Evolutionary conservation across 2,888 invertebrate genomes (phyloP).

Genomic region (Bhutanitis thaidina): DNA sequence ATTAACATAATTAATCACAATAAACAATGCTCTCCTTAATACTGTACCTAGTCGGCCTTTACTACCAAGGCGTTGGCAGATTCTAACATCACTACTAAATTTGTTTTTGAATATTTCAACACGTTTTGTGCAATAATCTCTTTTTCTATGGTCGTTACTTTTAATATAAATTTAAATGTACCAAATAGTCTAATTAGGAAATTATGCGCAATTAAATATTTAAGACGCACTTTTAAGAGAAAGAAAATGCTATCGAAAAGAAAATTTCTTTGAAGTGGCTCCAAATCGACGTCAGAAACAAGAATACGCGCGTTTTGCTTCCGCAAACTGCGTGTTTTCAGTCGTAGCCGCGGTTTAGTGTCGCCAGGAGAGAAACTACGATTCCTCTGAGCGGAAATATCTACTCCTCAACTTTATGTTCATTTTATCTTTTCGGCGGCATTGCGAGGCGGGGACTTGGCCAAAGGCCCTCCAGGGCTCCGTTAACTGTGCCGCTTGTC

Average conservation of each 20-base stretch:
- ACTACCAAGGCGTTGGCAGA: too few relatives aligned
- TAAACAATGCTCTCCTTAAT: too few relatives aligned
- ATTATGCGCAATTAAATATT: too few relatives aligned
- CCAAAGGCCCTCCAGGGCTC: conserved; percentile 73
- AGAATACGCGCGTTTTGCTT: conserved; percentile 32
- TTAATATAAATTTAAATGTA: too few relatives aligned
- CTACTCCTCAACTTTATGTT: conserved; percentile 77
- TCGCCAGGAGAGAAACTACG: conserved; percentile 72
- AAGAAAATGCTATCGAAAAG: conserved; percentile 9
- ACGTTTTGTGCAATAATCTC: too few relatives aligned
- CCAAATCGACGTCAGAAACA: conserved; percentile 4
- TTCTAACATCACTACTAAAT: too few relatives aligned
- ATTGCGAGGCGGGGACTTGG: conserved; percentile 70
- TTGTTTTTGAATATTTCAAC: too few relatives aligned
- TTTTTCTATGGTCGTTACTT: too few relatives aligned
- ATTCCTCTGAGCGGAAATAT: conserved; percentile 74
- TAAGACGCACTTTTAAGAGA: too few relatives aligned
- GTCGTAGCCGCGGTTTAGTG: conserved; percentile 62
- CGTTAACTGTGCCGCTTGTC: conserved; percentile 69
- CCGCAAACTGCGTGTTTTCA: conserved; percentile 58
- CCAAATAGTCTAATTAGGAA: too few relatives aligned
- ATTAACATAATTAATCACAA: too few relatives aligned
- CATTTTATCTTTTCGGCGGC: conserved; percentile 78
- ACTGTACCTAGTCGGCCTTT: too few relatives aligned
- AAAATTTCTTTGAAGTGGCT: conserved; percentile 5